Evolutionary conservation across 2,113 vertebrate species (phyloP).

Genomic region (Cettia cetti): DNA sequence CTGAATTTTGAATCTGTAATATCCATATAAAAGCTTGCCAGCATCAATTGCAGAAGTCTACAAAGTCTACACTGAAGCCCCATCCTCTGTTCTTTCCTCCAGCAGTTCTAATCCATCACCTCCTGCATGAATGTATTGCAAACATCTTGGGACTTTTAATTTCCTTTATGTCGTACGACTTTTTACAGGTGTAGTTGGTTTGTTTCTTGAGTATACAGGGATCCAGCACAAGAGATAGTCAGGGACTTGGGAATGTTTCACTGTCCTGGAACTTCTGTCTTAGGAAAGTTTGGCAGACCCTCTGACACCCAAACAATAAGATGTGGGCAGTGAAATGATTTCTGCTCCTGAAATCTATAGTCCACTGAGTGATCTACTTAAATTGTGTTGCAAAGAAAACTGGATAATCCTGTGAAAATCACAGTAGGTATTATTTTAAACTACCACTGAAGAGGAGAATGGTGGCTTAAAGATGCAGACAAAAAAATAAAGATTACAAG

Average conservation of each 20-base stretch:
- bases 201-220: neutral
- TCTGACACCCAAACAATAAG: neutral
- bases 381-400: neutral
- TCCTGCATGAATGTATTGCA: neutral
- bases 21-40: neutral
- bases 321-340: neutral
- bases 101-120: neutral
- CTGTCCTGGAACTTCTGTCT: rapidly evolving
- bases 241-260: neutral
- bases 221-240: neutral
- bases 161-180: neutral
- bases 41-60: neutral
- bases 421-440: neutral
- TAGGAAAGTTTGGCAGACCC: neutral
- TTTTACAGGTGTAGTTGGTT: neutral
- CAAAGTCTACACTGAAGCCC: neutral
- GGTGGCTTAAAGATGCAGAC: neutral
- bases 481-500: neutral
- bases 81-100: neutral
- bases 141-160: neutral
- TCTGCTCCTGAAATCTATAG: neutral
- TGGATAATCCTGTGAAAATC: neutral
- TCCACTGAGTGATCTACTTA: neutral
- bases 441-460: neutral
- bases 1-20: neutral